Base-by-base conservation (phyloP, 1,140 invertebrate genomes). In the Vollenhovia emeryi region DNA sequence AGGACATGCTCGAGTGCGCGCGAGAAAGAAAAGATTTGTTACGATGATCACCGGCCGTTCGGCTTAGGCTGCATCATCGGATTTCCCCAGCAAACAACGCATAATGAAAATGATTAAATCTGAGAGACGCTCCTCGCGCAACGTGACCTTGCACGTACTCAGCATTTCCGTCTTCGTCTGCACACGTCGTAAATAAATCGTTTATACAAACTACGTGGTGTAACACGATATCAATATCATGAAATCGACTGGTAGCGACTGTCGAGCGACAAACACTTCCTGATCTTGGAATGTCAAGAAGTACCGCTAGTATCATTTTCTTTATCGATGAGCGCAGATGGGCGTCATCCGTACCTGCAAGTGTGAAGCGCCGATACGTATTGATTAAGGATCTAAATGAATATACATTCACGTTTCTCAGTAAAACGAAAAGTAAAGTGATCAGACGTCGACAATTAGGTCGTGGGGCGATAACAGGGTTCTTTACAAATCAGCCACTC, bases 1-100 rank as follows among this genome's bases (percentile, higher is more conserved):
- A 89, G 87, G 84, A 76, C 76, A 82, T 85, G 68, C 73, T 83
- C 87, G 73, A 73, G 52, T 60, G 84, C 80, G 57, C 18, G 55
- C 80, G 48, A 74, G 50, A 66, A 45, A 50, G 59, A 43, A 27
- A 52, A 66, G 33, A 13, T 68, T 43, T 62, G n/a, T 75, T 45
- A 62, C 43, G 80, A 60, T 75, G 48, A 43, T 21, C 75, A 36
- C 27, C 30, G 59, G n/a, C 43, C 43, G 33, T 68, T 52, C 48
- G 21, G 33, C 30, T 68, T 27, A 68, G 62, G 60, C 78, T 59
- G 40, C 66, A 79, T 79, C 75, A 36, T 83, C 43, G 18, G 40
- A 21, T 62, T 18, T 76, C 57, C 33, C n/a, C 57, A 76, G 30
- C 66, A 84, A 73, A 64, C 64, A 69, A 52, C 50, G 78, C 27